Evolutionary conservation across 2,113 vertebrate species (phyloP).

Genomic region (Cinclus cinclus): DNA sequence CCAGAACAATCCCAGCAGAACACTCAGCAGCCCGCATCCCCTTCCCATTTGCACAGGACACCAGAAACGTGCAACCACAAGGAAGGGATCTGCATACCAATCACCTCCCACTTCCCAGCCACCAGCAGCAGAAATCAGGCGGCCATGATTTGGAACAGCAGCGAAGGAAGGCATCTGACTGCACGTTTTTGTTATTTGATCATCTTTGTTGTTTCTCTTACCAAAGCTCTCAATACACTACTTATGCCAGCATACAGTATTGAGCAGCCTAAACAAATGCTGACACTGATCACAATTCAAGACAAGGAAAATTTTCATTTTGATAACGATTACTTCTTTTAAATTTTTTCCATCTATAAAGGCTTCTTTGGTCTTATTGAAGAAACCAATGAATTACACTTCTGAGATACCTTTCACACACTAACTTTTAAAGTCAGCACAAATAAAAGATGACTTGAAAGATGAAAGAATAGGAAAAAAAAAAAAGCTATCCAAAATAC

Average conservation of each 20-base stretch:
- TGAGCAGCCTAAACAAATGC: neutral
- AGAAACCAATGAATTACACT: neutral
- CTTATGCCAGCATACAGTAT: neutral
- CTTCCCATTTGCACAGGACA: neutral
- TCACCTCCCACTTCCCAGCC: neutral
- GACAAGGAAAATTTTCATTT: neutral
- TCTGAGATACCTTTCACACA: neutral
- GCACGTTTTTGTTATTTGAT: neutral
- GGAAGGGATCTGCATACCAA: neutral
- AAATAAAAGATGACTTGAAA: neutral
- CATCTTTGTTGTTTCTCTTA: neutral
- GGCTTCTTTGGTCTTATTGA: neutral
- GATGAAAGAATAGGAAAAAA: neutral
- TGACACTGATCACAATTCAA: neutral
- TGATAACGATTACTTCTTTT: neutral
- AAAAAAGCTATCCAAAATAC: neutral
- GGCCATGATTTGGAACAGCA: neutral
- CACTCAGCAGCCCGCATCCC: neutral
- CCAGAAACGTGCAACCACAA: accelerated
- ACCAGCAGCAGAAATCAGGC: neutral
- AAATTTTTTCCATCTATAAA: neutral
- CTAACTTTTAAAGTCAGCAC: neutral
- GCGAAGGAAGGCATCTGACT: neutral
- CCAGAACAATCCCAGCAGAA: accelerated
- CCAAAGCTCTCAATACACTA: neutral